A percentile compares a stretch with the other conserved stretches of the same genome.
These are phyloP conservation scores for Leptobrachium ailaonicum DNA, from an alignment of 2,113 vertebrate genomes.

Conservation along the genomic window DNA sequence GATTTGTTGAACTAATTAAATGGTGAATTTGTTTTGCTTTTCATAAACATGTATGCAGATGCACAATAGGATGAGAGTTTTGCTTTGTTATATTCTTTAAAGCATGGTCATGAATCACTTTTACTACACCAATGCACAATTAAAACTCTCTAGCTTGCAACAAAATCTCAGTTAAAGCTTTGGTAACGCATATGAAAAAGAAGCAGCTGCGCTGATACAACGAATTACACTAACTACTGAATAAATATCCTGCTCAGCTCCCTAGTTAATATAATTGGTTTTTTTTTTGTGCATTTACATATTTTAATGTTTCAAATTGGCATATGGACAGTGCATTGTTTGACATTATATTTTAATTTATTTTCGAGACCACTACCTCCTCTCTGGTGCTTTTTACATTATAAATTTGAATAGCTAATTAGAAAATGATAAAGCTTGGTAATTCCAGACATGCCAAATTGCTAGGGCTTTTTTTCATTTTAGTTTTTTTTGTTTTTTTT, in stretches of 20 bases:
- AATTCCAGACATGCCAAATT: too few species aligned
- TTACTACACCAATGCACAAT: conserved; percentile 18
- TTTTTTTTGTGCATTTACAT: too few species aligned
- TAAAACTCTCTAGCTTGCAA: conserved; percentile 28
- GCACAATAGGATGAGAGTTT: conserved; percentile 18
- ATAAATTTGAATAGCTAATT: too few species aligned
- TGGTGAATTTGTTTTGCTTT: conserved; percentile 8
- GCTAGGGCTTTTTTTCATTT: too few species aligned
- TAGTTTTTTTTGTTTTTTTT: too few species aligned
- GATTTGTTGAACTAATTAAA: conserved; percentile 37
- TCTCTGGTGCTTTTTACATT: too few species aligned
- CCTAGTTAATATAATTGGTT: too few species aligned
- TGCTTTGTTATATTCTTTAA: conserved; percentile 11
- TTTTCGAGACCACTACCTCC: too few species aligned
- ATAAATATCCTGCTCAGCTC: neutral
- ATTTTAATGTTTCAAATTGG: too few species aligned
- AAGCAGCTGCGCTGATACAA: conserved; percentile 11
- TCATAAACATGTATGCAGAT: conserved; percentile 1
- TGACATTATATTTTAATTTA: too few species aligned
- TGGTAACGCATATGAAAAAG: conserved; percentile 3
- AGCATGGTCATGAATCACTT: conserved; percentile 7
- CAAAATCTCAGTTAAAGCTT: conserved; percentile 26
- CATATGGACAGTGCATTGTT: too few species aligned
- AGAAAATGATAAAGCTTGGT: too few species aligned
- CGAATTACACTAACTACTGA: conserved; percentile 4